phyloP scores from a whole-genome alignment of 2,888 invertebrate genomes.

The Drosophila hamatofila region DNA sequence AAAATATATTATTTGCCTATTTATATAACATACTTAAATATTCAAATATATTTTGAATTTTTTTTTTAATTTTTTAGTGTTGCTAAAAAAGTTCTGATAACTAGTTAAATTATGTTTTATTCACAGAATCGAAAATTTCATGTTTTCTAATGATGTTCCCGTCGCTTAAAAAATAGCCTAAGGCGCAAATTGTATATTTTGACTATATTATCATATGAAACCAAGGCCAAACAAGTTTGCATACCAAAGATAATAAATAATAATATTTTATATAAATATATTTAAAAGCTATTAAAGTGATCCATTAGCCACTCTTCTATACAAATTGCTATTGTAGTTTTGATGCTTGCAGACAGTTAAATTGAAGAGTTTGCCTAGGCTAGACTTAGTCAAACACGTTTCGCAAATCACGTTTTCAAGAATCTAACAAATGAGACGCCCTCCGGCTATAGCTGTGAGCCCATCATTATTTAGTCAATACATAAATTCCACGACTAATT shows the following conservation, averaged over 20 bases:
- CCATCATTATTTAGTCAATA: slow-evolving; percentile 9
- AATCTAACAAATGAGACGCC: slow-evolving; percentile 6
- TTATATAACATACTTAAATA: too few relatives aligned
- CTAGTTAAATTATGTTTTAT: not conserved
- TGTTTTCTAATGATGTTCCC: not conserved
- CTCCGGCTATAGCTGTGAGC: not conserved
- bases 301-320: slow-evolving; percentile 39
- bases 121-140: not conserved
- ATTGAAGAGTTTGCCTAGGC: not conserved
- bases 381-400: slow-evolving; percentile 17
- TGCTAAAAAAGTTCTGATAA: not conserved
- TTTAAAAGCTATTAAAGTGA: slow-evolving; percentile 5
- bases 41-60: too few relatives aligned
- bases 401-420: slow-evolving; percentile 27
- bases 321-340: slow-evolving; percentile 4
- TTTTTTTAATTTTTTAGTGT: not conserved
- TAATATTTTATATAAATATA: not conserved
- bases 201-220: not conserved
- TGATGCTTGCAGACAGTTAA: slow-evolving; percentile 4
- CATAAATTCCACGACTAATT: not conserved
- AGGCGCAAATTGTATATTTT: not conserved
- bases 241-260: slow-evolving; percentile 6
- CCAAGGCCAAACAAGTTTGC: slow-evolving; percentile 11
- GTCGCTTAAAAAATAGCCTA: not conserved
- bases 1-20: too few relatives aligned